Base-by-base conservation (phyloP, 2,797 vertebrate species). In the Pampus argenteus region DNA sequence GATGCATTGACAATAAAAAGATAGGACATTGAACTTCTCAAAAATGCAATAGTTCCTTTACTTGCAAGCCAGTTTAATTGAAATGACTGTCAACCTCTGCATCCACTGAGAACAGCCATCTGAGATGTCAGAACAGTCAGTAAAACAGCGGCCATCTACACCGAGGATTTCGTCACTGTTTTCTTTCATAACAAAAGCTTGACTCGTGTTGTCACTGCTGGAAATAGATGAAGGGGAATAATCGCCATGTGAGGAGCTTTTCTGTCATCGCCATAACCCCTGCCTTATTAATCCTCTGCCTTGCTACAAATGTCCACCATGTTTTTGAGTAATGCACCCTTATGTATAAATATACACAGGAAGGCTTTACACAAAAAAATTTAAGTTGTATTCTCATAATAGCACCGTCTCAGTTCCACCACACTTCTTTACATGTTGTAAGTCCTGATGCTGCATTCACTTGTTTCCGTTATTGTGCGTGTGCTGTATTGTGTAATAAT, bases 401-500 rank as follows among this genome's bases (percentile, higher is more conserved):
- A 56, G 0, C 25, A 29, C 60, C 36, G 29, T 55, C 66, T 49
- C 40, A 60, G 20, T 36, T 64, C 28, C 52, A 79, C 63, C 2
- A 11, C 17, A 38, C 44, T 36, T 47, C 6, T 60, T 34, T 47
- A 7, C 76, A 81, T 76, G 63, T 68, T 56, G 22, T 63, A 7
- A 59, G 59, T 78, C 59, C 38, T 71, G 57, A 52, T 5, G 11
- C 63, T 62, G 51, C 59, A 71, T 62, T 72, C n/a, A 60, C 63
- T 29, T n/a, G 13, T 69, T 59, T 67, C 13, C 34, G 18, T 80
- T 74, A 28, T 51, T 70, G 60, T 71, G 72, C 45, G 29, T 69
- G 71, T 66, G 29, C 54, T 68, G 79, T 45, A 45, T 56, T 61
- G 31, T 58, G 31, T 51, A 47, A 74, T 86, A 66, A 72, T 73